phyloP scores from a whole-genome alignment of 2,113 vertebrate genomes.

The Hyaena hyaena region DNA sequence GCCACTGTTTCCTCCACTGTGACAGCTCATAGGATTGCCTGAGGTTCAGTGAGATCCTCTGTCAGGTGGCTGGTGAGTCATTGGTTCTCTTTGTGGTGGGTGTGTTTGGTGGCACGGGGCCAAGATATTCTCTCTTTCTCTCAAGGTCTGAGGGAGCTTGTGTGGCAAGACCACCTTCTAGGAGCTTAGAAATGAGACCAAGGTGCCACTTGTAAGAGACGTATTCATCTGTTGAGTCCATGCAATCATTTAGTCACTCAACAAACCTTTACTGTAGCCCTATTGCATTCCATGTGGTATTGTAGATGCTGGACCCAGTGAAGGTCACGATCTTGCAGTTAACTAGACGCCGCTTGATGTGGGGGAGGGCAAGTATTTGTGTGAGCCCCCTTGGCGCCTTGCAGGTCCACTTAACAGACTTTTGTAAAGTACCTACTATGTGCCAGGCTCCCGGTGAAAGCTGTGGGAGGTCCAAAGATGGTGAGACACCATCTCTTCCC shows the following conservation, averaged over 20 bases:
- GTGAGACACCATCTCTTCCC: neutral
- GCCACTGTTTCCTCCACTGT: neutral
- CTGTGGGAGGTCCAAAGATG: neutral
- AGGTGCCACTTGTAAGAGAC: neutral
- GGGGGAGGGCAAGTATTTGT: neutral
- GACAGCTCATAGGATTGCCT: neutral
- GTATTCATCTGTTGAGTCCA: neutral
- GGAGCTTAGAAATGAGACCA: neutral
- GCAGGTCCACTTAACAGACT: neutral
- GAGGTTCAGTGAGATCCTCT: neutral
- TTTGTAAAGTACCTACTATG: neutral
- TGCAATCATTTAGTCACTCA: neutral
- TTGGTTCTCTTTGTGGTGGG: neutral
- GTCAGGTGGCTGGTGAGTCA: rapidly evolving
- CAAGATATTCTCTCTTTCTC: neutral
- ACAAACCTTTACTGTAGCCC: neutral
- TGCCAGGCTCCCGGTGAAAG: neutral
- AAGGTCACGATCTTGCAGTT: neutral
- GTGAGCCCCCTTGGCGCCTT: rapidly evolving
- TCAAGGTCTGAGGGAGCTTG: neutral
- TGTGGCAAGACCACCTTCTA: neutral
- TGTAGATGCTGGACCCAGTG: neutral
- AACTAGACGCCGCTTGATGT: neutral
- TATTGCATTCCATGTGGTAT: neutral
- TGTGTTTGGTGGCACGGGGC: rapidly evolving